Evolutionary conservation across 2,888 invertebrate genomes (phyloP).

Genomic region (Cheilosia pagana): DNA sequence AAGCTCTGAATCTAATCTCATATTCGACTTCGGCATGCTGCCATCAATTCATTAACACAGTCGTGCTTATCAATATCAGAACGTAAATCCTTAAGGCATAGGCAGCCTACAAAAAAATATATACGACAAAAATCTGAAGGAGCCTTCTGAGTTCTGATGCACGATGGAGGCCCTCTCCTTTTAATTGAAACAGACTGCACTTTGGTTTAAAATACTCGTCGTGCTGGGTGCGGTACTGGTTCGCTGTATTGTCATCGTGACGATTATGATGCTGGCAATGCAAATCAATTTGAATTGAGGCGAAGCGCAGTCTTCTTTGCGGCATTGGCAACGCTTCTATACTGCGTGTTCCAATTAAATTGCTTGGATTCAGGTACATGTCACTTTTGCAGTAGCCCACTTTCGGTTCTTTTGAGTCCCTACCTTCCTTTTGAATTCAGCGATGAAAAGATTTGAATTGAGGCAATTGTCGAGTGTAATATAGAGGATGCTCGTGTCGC

Average conservation of each 20-base stretch:
- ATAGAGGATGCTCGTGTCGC: slow-evolving; percentile 34
- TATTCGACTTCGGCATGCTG: neutral
- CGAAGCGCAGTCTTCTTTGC: slow-evolving; percentile 22
- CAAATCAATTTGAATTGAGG: slow-evolving; percentile 63
- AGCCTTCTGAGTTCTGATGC: slow-evolving; percentile 7
- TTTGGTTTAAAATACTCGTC: slow-evolving; percentile 20
- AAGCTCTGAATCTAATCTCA: slow-evolving; percentile 9
- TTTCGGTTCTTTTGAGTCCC: slow-evolving; percentile 40
- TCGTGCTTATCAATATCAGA: slow-evolving; percentile 58
- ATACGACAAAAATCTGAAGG: slow-evolving; percentile 25
- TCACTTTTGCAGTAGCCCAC: slow-evolving; percentile 43
- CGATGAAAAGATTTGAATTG: slow-evolving; percentile 58
- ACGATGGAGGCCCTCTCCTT: slow-evolving; percentile 6
- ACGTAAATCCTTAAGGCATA: slow-evolving; percentile 24
- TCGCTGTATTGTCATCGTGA: slow-evolving; percentile 11
- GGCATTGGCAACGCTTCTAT: slow-evolving; percentile 9
- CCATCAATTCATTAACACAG: slow-evolving; percentile 41
- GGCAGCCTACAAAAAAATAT: slow-evolving; percentile 6
- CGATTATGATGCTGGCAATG: slow-evolving; percentile 48
- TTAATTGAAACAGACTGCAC: slow-evolving; percentile 49
- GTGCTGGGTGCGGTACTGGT: neutral
- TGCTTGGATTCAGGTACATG: slow-evolving; percentile 49
- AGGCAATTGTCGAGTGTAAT: slow-evolving; percentile 46
- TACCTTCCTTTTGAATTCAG: slow-evolving; percentile 45
- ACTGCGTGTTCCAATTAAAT: slow-evolving; percentile 48